Base-by-base conservation (phyloP, 2,888 invertebrate species). In the Agapostemon virescens region DNA sequence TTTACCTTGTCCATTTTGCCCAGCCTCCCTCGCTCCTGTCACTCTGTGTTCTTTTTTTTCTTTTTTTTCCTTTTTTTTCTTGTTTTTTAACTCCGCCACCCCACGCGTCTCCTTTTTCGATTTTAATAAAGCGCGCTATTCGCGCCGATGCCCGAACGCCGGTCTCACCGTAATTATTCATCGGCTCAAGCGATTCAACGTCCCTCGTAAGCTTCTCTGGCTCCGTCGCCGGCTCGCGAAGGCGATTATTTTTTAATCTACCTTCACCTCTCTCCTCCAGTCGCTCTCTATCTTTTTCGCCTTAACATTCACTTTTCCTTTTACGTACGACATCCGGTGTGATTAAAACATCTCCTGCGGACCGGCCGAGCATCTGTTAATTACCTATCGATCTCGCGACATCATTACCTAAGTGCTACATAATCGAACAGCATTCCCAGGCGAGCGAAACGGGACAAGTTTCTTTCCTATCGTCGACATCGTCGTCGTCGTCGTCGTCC, bases 381-480 rank as follows among this genome's bases (percentile, higher is more conserved):
- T 86, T 86, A 83, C 69, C 79, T 80, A 78, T 70, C 79, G 79
- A 85, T 76, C 85, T 74, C 67, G 74, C 70, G 81, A 82, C 81
- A 82, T 82, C 79, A 78, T 86, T 86, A 85, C 74, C 77, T 55
- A 74, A 82, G 82, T 73, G 77, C 63, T 79, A 71, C 77, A 76
- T 80, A 85, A 86, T 82, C 82, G 78, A 64, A 55, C 30, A 67
- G 69, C 55, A 61, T 49, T 66, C 63, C 68, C 55, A n/a, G 38
- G 30, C 61, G 36, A 36, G n/a, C 36, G n/a, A 11, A 63, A 63
- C 63, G 63, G 66, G 58, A 69, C 69, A 64, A 74, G 69, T 52
- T 77, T 73, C 38, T 69, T 74, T 68, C 49, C 77, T 38, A 66
- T 23, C 13, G 55, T 0, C 55, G 55, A 0, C 40, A 13, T 11